Evolutionary conservation across 2,888 invertebrate genomes (phyloP), one percentile per base, ranked within the genome.

Genomic region (Aspidapion aeneum): DNA sequence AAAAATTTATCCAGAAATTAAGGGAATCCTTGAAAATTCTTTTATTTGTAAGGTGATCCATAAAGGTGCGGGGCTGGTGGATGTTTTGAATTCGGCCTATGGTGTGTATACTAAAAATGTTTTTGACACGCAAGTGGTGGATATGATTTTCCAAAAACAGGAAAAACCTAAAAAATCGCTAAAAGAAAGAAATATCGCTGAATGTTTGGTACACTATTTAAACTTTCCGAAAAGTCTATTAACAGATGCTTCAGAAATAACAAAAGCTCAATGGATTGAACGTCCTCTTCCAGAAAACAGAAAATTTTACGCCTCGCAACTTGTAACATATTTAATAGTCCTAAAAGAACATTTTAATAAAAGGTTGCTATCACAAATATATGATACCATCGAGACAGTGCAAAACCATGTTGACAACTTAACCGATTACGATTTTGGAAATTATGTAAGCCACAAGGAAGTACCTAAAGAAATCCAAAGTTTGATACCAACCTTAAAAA

Each of bases 121-220:
- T 54, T 72, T 71, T 59, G 71, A 72, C 48, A 69, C 68, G 1
- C 70, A 71, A 61, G 63, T 69, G 16, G 70, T 71, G 7, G 72
- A 72, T 49, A 55, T 71, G 54, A 65, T 70, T 3, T 63, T 71
- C 18, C 68, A 69, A 56, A 72, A 71, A 63, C 69, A 63, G 22
- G 52, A 64, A 61, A 66, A 51, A 22, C 65, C 63, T 18, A 66
- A 18, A n/a, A 66, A 62, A 50, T 64, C 63, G 21, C 17, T 58
- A 12, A 49, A n/a, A 12, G 67, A 63, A 58, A 64, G 61, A 18
- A 55, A 61, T 59, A 9, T 72, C 19, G 68, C 71, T 18, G 68
- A 70, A 48, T 69, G 70, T 61, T 57, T 72, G 21, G 63, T 66
- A n/a, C 62, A 70, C 55, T 70, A 71, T 62, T 58, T 72, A 7